A percentile compares a stretch with the other conserved stretches of the same genome.
Conservation (phyloP, 2,113 vertebrate species). For the Tragulus kanchil region DNA sequence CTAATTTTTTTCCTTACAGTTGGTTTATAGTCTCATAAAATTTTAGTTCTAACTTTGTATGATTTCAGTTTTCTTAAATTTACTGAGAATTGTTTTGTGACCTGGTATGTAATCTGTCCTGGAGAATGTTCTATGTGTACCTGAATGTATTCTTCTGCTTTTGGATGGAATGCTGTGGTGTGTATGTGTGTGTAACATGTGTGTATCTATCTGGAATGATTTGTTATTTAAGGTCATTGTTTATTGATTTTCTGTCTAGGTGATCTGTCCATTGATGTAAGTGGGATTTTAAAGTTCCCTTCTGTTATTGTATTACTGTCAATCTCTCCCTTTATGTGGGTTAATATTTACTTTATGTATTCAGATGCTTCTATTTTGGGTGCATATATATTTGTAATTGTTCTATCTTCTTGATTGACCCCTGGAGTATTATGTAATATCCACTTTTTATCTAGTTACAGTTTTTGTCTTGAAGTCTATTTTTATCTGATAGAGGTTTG, state of each 20-base stretch:
- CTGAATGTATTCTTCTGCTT: not conserved
- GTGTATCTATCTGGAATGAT: not conserved
- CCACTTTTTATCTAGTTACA: not conserved
- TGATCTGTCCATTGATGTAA: not conserved
- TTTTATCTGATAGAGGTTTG: not conserved
- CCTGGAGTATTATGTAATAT: not conserved
- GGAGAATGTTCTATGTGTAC: not conserved
- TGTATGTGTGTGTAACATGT: not conserved
- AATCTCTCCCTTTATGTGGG: not conserved
- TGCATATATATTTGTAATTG: not conserved
- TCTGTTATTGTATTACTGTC: not conserved
- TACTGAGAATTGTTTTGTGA: not conserved
- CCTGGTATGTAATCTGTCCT: not conserved
- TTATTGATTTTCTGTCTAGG: not conserved
- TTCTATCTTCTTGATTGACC: not conserved
- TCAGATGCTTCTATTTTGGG: not conserved
- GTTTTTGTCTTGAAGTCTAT: not conserved
- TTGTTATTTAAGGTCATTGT: not conserved
- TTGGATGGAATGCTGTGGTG: not conserved
- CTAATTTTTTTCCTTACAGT: not conserved
- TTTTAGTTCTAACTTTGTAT: not conserved
- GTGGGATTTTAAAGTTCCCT: not conserved
- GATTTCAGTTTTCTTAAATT: not conserved
- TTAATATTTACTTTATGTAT: not conserved
- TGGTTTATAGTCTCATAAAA: not conserved